phyloP scores from a whole-genome alignment of 2,113 vertebrate species.

The Diadophis punctatus region DNA sequence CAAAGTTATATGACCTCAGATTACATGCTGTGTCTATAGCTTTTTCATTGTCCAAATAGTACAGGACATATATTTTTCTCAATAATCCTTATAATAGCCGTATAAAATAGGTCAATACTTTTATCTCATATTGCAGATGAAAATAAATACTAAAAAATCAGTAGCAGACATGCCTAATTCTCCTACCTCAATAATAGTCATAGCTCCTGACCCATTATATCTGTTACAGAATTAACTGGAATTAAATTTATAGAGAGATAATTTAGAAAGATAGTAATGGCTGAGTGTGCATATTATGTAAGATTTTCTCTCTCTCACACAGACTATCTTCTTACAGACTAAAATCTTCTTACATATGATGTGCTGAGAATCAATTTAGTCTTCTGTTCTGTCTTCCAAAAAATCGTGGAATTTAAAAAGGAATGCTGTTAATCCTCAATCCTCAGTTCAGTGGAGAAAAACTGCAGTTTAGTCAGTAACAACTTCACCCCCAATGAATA shows the following conservation, averaged over 20 bases:
- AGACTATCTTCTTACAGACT: not conserved
- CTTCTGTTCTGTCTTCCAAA: not conserved
- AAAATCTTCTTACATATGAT: not conserved
- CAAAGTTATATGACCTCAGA: not conserved
- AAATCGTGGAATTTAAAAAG: not conserved
- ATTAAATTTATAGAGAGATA: not conserved
- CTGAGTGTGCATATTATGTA: not conserved
- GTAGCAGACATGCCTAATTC: not conserved
- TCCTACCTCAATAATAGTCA: not conserved
- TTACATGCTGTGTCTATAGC: not conserved
- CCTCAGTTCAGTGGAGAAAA: not conserved
- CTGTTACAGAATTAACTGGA: not conserved
- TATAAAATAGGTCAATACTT: not conserved
- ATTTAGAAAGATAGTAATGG: not conserved
- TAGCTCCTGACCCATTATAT: not conserved
- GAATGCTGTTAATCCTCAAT: not conserved
- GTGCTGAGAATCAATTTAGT: not conserved
- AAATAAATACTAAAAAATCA: not conserved
- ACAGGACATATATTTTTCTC: not conserved
- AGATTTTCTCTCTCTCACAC: not conserved
- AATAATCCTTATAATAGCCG: not conserved
- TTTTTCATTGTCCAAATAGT: not conserved
- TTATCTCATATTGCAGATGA: not conserved
- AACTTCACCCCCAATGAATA: not conserved
- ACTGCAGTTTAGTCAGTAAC: not conserved